Evolutionary conservation across 2,113 vertebrate species (phyloP), one percentile per base, ranked within the genome.

Genomic region (Heloderma charlesbogerti): DNA sequence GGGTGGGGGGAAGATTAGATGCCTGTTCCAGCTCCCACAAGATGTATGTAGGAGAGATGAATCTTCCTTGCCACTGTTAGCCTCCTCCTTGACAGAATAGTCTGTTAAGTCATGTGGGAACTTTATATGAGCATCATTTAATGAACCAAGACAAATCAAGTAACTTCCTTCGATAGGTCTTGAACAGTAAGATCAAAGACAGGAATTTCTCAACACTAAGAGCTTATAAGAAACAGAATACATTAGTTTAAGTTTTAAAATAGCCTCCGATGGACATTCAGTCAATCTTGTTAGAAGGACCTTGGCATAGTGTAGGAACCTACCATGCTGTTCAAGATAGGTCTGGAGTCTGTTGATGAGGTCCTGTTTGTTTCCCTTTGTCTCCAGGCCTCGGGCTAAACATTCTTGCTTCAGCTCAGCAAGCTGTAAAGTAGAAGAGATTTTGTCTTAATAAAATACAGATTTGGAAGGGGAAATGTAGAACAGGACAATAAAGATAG

Each of bases 351-450:
- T 95, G 72, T 98, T 97, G 78, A 99, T 98, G 71, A 99, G 98
- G 15, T 99, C 99, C 87, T 98, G 98, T 83, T 99, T 99, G 96
- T 99, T 99, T 83, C 98, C 98, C 84, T 99, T 99, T 45, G 97
- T 97, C 0, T 99, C 98, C 94, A 99, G 93, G 9, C 98, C 98
- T 29, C 98, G 96, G 48, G 98, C 98, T 88, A 98, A 97, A 51
- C 98, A 99, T 88, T 99, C 99, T 93, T 99, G 98, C 96, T 98
- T 98, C 95, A 99, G 95, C 86, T 99, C 99, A 0, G 98, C 98
- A 95, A 99, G 95, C 98, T 99, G 86, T 85, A 51, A 88, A 84
- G 67, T 27, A 90, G 43, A 81, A 91, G 9, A 29, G 45, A 34
- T n/a, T 51, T 66, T 90, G 80, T 6, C 10, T 96, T 63, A 96